Evolutionary conservation across 2,113 vertebrate species (phyloP).

Genomic region (Cnemophilus loriae): DNA sequence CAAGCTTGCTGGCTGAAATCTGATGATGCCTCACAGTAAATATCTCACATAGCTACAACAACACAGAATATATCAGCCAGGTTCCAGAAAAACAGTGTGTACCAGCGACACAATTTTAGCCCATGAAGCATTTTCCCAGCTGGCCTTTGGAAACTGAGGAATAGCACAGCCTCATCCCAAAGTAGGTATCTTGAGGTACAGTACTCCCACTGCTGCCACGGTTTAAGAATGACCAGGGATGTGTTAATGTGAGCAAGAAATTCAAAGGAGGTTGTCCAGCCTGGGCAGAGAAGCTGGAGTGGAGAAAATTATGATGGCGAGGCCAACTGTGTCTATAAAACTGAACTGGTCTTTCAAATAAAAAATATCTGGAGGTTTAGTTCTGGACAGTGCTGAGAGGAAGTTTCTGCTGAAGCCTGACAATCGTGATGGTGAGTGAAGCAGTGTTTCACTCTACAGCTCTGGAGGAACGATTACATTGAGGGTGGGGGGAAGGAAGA

Average conservation of each 20-base stretch:
- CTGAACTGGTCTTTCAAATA: not conserved
- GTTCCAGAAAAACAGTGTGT: not conserved
- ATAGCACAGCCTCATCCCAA: not conserved
- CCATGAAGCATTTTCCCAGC: not conserved
- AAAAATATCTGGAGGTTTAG: not conserved
- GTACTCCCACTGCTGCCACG: not conserved
- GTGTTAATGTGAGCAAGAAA: not conserved
- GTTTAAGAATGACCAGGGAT: not conserved
- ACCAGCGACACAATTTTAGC: not conserved
- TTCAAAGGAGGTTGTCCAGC: not conserved
- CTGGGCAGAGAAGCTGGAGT: not conserved
- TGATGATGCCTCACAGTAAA: not conserved
- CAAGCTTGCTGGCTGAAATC: not conserved
- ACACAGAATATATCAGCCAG: not conserved
- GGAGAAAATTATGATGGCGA: not conserved
- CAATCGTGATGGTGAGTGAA: not conserved
- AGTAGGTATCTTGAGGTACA: accelerated
- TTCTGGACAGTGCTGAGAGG: not conserved
- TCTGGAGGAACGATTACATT: not conserved
- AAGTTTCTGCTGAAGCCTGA: not conserved
- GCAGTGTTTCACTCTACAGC: not conserved
- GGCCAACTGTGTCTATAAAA: not conserved
- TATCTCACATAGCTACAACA: not conserved
- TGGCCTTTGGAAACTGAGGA: not conserved
- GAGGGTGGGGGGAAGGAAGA: not conserved